Percentiles rank a stretch among this genome's conserved stretches.
phyloP scores from a whole-genome alignment of 2,888 invertebrate genomes.

The Achlya flavicornis region DNA sequence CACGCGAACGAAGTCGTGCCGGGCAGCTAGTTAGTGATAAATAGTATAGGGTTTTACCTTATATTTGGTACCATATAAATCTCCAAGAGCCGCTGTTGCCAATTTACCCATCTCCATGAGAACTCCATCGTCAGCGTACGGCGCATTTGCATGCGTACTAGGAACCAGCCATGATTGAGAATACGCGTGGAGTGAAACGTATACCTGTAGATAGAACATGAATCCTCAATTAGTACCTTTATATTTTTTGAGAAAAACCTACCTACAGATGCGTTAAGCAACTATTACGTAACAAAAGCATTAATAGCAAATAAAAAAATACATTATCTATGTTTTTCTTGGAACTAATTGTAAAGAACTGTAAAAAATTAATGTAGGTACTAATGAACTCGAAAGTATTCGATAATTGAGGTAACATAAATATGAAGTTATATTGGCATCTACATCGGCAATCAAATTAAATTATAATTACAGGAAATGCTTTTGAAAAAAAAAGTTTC shows the following conservation, averaged over 20 bases:
- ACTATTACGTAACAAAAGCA: neutral
- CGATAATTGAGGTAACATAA: neutral
- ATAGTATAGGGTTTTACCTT: conserved; percentile 56
- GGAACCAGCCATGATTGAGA: conserved; percentile 86
- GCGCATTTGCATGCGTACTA: conserved; percentile 80
- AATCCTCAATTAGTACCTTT: neutral
- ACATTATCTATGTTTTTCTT: too few relatives aligned
- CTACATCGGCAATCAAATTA: neutral
- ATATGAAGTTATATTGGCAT: neutral
- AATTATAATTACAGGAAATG: neutral
- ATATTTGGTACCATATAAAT: conserved; percentile 86
- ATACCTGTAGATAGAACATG: conserved; percentile 71
- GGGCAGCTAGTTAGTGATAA: too few relatives aligned
- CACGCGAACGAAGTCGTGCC: too few relatives aligned
- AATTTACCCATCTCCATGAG: conserved; percentile 84
- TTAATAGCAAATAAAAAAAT: too few relatives aligned
- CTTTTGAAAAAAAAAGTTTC: too few relatives aligned
- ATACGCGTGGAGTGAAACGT: conserved; percentile 86
- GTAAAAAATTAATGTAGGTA: neutral
- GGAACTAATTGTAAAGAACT: too few relatives aligned
- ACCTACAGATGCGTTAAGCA: too few relatives aligned
- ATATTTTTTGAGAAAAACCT: neutral
- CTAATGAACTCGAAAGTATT: neutral
- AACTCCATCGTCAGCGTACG: conserved; percentile 82
- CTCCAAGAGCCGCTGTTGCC: conserved; percentile 84